Conservation (phyloP, 2,888 invertebrate species). For the Lepidochrysops patricia region DNA sequence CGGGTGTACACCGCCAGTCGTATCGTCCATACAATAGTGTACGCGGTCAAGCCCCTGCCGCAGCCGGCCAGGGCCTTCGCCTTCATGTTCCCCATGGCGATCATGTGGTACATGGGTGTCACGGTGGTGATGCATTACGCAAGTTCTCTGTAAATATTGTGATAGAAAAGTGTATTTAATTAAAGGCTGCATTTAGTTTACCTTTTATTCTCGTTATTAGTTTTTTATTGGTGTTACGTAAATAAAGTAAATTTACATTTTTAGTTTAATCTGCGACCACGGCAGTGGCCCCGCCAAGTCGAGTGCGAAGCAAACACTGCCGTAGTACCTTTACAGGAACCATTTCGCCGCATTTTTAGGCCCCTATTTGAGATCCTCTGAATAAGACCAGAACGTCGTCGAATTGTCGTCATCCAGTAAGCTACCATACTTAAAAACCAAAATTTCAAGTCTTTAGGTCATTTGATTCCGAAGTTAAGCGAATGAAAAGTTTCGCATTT, state of each 20-base stretch:
- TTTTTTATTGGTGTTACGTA: background rate
- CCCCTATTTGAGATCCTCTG: no score
- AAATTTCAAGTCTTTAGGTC: no score
- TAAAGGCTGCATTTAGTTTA: background rate
- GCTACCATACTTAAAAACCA: no score
- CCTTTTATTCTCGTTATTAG: background rate
- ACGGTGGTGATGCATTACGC: constrained; percentile 37
- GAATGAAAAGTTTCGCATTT: no score
- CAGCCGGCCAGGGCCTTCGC: constrained; percentile 64
- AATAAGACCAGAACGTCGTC: no score
- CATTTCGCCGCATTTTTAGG: no score
- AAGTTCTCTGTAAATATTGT: constrained; percentile 42
- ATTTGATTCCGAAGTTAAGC: no score
- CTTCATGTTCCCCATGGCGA: constrained; percentile 38
- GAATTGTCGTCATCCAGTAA: no score
- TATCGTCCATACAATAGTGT: constrained; percentile 76
- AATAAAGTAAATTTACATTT: background rate
- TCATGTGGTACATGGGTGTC: constrained; percentile 48
- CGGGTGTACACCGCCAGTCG: constrained; percentile 64
- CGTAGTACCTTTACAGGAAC: no score
- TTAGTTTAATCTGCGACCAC: no score
- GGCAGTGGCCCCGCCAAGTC: no score
- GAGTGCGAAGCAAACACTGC: no score
- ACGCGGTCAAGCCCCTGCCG: constrained; percentile 75
- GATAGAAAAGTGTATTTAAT: background rate